Evolutionary conservation across 2,113 vertebrate genomes (phyloP).

Genomic region (Cariama cristata): DNA sequence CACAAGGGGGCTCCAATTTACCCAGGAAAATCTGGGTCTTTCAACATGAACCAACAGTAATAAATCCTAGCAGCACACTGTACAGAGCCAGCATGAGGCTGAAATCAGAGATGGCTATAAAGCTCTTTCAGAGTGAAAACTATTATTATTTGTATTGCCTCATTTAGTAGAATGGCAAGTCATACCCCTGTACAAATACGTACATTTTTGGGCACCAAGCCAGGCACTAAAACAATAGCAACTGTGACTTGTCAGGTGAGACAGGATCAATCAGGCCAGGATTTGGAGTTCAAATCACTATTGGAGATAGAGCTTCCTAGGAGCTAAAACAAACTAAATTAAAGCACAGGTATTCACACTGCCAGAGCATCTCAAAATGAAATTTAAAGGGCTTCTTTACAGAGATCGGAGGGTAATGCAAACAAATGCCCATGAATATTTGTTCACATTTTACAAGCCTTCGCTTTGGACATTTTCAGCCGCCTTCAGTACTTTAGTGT

Average conservation of each 20-base stretch:
- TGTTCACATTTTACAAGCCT: constrained; percentile 47
- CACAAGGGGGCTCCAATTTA: neutral
- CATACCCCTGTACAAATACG: neutral
- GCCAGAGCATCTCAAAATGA: constrained; percentile 47
- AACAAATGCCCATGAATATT: constrained; percentile 61
- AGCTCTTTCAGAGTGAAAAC: constrained; percentile 21
- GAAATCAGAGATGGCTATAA: constrained; percentile 1
- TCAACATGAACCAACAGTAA: neutral
- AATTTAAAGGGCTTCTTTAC: constrained; percentile 54
- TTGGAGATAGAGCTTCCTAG: constrained; percentile 41
- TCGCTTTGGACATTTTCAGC: constrained; percentile 34
- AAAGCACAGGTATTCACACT: constrained; percentile 36
- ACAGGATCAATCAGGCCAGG: constrained; percentile 36
- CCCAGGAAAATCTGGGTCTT: neutral
- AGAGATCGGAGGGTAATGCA: neutral
- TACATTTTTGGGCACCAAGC: neutral
- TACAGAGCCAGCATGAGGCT: constrained; percentile 6
- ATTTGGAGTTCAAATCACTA: constrained; percentile 44
- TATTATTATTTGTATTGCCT: constrained; percentile 51
- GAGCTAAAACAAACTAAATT: constrained; percentile 58
- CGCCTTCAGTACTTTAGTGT: neutral
- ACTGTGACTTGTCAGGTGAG: constrained; percentile 51
- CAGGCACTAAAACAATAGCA: constrained; percentile 6
- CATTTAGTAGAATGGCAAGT: neutral
- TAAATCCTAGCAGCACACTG: neutral